Base-by-base conservation (phyloP, 2,888 invertebrate genomes). In the Trichacis sp. region DNA sequence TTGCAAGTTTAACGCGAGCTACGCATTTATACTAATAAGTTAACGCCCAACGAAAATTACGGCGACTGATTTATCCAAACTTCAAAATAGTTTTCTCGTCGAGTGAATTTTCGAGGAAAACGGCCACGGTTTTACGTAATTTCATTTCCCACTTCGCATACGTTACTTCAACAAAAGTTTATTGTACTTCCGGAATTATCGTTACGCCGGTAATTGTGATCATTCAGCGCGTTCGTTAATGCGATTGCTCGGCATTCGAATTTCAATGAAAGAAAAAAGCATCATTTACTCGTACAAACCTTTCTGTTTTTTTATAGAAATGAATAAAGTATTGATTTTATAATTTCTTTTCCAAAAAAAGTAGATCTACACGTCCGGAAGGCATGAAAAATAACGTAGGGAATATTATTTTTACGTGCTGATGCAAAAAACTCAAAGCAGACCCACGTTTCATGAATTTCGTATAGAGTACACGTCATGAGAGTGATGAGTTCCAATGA, bases 401-500 rank as follows among this genome's bases (percentile, higher is more conserved):
- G n/a, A 14, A 14, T 24, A 20, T 46, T n/a, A 8, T 24, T 12
- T 15, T 43, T 12, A 3, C 40, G 14, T 40, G n/a, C 15, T 11
- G 3, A 36, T 36, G 36, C 14, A 12, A 19, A 43, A 43, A 43
- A 43, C 5, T 6, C 2, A 33, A n/a, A 12, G 20, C 6, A 40
- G 40, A 43, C 14, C 2, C 14, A 15, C 40, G 40, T 40, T 14
- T 40, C 40, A 14, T 15, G 43, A 43, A 43, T 43, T 43, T 43
- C 43, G n/a, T n/a, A 19, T 3, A 3, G 9, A 6, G 18, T 43
- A 43, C 17, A 19, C 43, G 43, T 6, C 6, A 12, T 19, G 11
- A 43, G 20, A 17, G 24, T 46, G 46, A 46, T 46, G 24, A 46
- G 46, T 46, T 46, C 46, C 46, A 24, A 46, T 46, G 46, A 46